Evolutionary conservation across 2,113 vertebrate species (phyloP).

Genomic region (Festucalex cinctus): DNA sequence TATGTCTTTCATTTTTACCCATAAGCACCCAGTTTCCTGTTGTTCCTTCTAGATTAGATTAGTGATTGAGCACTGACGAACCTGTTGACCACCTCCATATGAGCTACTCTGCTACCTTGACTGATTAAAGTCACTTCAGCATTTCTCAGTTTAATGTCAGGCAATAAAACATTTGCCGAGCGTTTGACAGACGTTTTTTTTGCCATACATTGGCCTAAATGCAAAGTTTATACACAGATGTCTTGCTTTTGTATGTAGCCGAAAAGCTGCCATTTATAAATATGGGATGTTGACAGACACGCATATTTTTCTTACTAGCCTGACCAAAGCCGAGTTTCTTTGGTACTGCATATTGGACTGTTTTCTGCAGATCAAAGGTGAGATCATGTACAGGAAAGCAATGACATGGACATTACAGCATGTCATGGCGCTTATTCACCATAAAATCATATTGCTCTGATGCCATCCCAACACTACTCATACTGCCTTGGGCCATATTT

Average conservation of each 20-base stretch:
- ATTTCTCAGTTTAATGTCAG: slow-evolving; percentile 24
- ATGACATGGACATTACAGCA: no score
- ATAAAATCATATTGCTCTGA: no score
- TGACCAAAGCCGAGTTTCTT: not conserved
- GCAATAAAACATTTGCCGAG: slow-evolving; percentile 14
- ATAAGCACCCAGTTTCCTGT: slow-evolving; percentile 67
- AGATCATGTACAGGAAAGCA: no score
- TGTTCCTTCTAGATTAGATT: slow-evolving; percentile 65
- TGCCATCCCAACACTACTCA: no score
- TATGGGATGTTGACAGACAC: not conserved
- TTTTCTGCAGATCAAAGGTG: no score
- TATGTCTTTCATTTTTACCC: slow-evolving; percentile 67
- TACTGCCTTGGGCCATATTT: no score
- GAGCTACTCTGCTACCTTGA: slow-evolving; percentile 44
- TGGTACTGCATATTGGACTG: no score
- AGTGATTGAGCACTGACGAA: slow-evolving; percentile 66
- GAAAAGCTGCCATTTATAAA: not conserved
- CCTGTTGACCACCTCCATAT: slow-evolving; percentile 50
- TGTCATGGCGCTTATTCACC: no score
- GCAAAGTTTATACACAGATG: not conserved
- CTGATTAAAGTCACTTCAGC: slow-evolving; percentile 44
- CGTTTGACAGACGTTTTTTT: slow-evolving; percentile 9
- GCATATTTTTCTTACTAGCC: not conserved
- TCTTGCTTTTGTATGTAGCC: not conserved
- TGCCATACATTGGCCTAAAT: slow-evolving; percentile 9